Percentiles rank a stretch among this genome's conserved stretches.
phyloP scores from a whole-genome alignment of 2,113 vertebrate genomes.

The Hiodon alosoides region DNA sequence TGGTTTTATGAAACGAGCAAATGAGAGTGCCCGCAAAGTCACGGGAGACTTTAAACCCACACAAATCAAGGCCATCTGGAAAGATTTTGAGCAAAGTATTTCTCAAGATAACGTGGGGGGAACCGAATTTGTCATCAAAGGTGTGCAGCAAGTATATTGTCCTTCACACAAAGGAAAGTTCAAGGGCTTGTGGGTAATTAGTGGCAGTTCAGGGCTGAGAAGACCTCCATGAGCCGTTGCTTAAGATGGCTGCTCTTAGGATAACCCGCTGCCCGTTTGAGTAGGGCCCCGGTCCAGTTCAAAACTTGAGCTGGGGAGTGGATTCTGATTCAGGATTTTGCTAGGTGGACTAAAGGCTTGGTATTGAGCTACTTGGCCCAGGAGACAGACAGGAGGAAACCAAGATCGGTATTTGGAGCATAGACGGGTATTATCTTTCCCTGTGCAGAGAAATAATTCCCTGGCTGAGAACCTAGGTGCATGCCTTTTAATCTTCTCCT shows the following conservation, averaged over 20 bases:
- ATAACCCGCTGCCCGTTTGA: too few relatives aligned
- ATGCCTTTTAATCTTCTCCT: slow-evolving; percentile 1
- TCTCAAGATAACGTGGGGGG: slow-evolving; percentile 25
- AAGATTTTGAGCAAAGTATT: slow-evolving; percentile 21
- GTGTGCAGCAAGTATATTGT: slow-evolving; percentile 20
- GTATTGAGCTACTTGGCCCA: slow-evolving; percentile 12
- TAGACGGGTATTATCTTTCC: slow-evolving; percentile 18
- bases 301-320: neutral
- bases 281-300: neutral
- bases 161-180: slow-evolving; percentile 18
- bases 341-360: neutral
- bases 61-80: slow-evolving; percentile 5
- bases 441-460: slow-evolving; percentile 32
- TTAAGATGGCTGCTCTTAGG: neutral
- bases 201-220: slow-evolving; percentile 12
- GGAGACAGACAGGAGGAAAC: slow-evolving; percentile 26
- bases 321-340: neutral
- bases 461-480: slow-evolving; percentile 25
- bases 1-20: neutral
- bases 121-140: slow-evolving; percentile 7
- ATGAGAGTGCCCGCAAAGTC: neutral
- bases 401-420: slow-evolving; percentile 32
- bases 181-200: neutral
- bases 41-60: neutral
- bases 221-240: neutral